Evolutionary conservation across 2,888 invertebrate genomes (phyloP), one percentile per base, ranked within the genome.

Genomic region (Drosophila fulvimacula): DNA sequence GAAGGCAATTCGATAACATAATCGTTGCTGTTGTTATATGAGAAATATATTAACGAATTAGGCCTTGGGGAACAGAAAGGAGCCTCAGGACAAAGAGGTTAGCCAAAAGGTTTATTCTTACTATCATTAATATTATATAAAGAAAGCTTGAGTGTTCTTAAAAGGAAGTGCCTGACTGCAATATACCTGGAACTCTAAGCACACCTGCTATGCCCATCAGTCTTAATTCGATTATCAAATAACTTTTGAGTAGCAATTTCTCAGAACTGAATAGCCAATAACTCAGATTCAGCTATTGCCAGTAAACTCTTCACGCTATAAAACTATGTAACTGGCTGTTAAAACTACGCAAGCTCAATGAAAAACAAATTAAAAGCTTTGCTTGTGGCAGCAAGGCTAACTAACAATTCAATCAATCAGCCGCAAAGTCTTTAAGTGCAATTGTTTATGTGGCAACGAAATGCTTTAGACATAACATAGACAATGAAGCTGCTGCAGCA

Each of bases 341-440:
- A 30, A 11, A 30, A 3, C n/a, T 0, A 21, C 1, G 13, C 42
- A 21, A 44, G 15, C 27, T 17, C 9, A 0, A n/a, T 27, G 30
- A n/a, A 48, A 30, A 48, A 13, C 17, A 30, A 48, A 17, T 48
- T 17, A 49, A 49, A 17, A 21, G 34, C 32, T 34, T 51, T 51
- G 15, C 49, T 34, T 7, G 21, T 32, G 15, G 2, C 4, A 21
- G 17, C 7, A 32, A 32, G 19, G 49, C 32, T 19, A 49, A 51
- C 48, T 51, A 34, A 51, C 7, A 51, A 51, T 51, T 21, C 21
- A 34, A 51, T 34, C 19, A 32, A 21, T 21, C 34, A 34, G 15
- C 19, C 34, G 0, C 13, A 34, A 15, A 51, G 5, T 34, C 34
- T 19, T 32, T 32, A 30, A 48, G 21, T 51, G 49, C 19, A 32